Conservation (phyloP, 2,888 invertebrate species). For the Chrysina gloriosa region DNA sequence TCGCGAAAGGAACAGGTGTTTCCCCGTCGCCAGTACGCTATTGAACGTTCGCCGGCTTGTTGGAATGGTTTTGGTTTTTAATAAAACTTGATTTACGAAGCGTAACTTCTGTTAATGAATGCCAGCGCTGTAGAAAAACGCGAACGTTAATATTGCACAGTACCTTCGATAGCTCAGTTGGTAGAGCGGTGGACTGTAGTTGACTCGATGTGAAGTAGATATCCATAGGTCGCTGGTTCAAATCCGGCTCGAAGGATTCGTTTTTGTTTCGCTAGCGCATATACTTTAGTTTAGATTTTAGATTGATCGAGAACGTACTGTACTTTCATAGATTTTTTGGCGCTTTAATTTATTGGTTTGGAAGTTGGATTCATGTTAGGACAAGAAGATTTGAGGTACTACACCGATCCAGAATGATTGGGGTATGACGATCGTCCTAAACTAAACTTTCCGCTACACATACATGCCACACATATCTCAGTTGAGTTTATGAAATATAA, state of each 20-base stretch:
- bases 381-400: too few relatives aligned
- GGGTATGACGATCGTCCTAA: too few relatives aligned
- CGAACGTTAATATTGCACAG: background rate
- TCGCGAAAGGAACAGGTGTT: constrained; percentile 31
- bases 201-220: constrained; percentile 50
- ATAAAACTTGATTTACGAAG: constrained; percentile 10
- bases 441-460: too few relatives aligned
- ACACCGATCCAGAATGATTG: too few relatives aligned
- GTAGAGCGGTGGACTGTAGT: constrained; percentile 64
- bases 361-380: too few relatives aligned
- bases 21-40: background rate
- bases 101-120: background rate
- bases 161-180: constrained; percentile 63
- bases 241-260: constrained; percentile 74
- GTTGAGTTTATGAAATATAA: too few relatives aligned
- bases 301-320: too few relatives aligned
- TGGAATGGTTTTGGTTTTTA: background rate
- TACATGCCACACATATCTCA: too few relatives aligned
- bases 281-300: background rate
- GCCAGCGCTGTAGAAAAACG: background rate
- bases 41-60: background rate
- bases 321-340: too few relatives aligned
- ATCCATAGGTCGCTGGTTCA: constrained; percentile 79
- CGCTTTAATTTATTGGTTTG: too few relatives aligned
- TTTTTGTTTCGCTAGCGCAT: constrained; percentile 41